Percentiles rank a stretch among this genome's conserved stretches.
phyloP scores from a whole-genome alignment of 2,797 vertebrate species.

The Esox masquinongy region DNA sequence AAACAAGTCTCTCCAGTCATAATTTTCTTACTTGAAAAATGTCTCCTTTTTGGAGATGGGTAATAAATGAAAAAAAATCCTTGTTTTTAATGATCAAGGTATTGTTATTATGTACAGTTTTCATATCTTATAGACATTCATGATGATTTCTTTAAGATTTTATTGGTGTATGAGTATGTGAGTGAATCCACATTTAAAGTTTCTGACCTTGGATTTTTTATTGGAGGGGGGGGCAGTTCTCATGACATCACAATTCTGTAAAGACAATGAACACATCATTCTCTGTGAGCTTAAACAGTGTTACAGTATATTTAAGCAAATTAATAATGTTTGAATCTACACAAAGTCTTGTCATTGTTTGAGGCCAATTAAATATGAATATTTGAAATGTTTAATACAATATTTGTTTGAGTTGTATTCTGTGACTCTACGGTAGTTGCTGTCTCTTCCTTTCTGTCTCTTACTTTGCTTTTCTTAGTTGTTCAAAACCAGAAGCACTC shows the following conservation, averaged over 20 bases:
- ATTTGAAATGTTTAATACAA: slow-evolving; percentile 72
- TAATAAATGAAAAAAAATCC: slow-evolving; percentile 41
- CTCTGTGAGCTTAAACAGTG: slow-evolving; percentile 72
- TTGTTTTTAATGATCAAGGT: slow-evolving; percentile 39
- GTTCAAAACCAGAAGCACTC: slow-evolving; percentile 70
- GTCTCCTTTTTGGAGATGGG: slow-evolving; percentile 51
- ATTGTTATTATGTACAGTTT: slow-evolving; percentile 72
- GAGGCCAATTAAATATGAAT: slow-evolving; percentile 72
- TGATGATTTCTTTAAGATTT: slow-evolving; percentile 22
- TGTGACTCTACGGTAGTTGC: slow-evolving; percentile 66
- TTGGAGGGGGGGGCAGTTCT: slow-evolving; percentile 19
- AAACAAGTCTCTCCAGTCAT: slow-evolving; percentile 52
- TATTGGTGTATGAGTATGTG: slow-evolving; percentile 29
- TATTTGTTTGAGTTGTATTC: slow-evolving; percentile 68
- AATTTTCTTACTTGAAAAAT: slow-evolving; percentile 52
- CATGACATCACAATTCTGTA: slow-evolving; percentile 43
- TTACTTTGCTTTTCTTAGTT: slow-evolving; percentile 66
- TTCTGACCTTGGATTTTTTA: slow-evolving; percentile 35
- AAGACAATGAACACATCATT: slow-evolving; percentile 54
- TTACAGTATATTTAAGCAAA: slow-evolving; percentile 73
- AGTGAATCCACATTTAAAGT: slow-evolving; percentile 31
- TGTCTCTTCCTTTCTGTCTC: slow-evolving; percentile 63
- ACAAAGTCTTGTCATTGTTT: slow-evolving; percentile 70
- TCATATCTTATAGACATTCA: slow-evolving; percentile 62
- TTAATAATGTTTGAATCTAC: slow-evolving; percentile 66